Evolutionary conservation across 2,113 vertebrate species (phyloP).

Genomic region (Vireo altiloquus): DNA sequence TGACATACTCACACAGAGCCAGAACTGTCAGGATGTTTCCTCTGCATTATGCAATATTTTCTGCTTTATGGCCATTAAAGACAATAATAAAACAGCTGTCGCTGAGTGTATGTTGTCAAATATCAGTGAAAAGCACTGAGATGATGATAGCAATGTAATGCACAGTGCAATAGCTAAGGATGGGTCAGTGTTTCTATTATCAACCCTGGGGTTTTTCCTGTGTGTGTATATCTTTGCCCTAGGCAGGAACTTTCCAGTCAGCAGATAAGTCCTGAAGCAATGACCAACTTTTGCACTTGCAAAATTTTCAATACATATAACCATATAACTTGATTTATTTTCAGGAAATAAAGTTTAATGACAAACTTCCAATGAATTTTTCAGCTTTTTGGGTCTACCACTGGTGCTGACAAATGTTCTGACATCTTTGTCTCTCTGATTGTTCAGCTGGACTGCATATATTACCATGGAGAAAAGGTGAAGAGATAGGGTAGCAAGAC

Average conservation of each 20-base stretch:
- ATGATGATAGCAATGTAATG: not conserved
- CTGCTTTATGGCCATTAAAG: slow-evolving; percentile 62
- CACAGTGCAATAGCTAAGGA: not conserved
- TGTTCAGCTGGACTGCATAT: not conserved
- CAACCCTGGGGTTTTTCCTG: not conserved
- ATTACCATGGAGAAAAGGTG: not conserved
- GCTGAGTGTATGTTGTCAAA: slow-evolving; percentile 37
- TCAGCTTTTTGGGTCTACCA: not conserved
- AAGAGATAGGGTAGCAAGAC: not conserved
- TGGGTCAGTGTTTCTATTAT: slow-evolving; percentile 17
- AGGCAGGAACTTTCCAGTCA: not conserved
- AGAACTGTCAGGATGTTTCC: slow-evolving; percentile 37
- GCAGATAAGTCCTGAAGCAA: not conserved
- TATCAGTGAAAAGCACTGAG: slow-evolving; percentile 13
- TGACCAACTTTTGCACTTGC: not conserved
- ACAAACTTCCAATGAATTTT: not conserved
- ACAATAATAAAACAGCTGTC: slow-evolving; percentile 67
- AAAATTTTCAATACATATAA: not conserved
- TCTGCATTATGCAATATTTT: slow-evolving; percentile 63
- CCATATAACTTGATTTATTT: not conserved
- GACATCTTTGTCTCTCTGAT: not conserved
- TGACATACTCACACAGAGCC: slow-evolving; percentile 18
- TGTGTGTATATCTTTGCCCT: not conserved
- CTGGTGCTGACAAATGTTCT: not conserved
- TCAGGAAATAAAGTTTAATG: not conserved